These are phyloP conservation scores for Oryzias melastigma DNA, from an alignment of 2,113 vertebrate genomes.

Conservation along the genomic window DNA sequence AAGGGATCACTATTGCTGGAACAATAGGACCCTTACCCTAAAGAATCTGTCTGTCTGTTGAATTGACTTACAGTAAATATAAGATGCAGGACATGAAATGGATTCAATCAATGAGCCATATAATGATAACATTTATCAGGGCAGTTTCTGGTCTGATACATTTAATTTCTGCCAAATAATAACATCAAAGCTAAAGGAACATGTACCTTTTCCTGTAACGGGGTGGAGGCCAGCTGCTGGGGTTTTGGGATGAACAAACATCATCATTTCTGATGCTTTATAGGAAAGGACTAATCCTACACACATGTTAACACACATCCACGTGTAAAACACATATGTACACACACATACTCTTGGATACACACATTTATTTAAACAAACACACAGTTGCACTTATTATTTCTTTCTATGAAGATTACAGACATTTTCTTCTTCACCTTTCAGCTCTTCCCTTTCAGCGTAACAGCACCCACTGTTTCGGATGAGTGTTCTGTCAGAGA, in stretches of 20 bases:
- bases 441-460: too few species aligned
- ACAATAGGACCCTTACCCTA: too few species aligned
- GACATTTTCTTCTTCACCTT: too few species aligned
- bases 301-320: too few species aligned
- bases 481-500: too few species aligned
- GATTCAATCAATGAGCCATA: constrained; percentile 34
- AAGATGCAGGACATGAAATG: background rate
- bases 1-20: too few species aligned
- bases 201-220: constrained; percentile 64
- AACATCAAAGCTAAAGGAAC: constrained; percentile 69
- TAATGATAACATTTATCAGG: constrained; percentile 39
- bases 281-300: too few species aligned
- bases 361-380: background rate
- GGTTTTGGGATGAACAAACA: constrained; percentile 2
- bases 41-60: too few species aligned
- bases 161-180: constrained; percentile 61
- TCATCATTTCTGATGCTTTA: too few species aligned
- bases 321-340: background rate
- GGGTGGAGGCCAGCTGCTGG: constrained; percentile 40
- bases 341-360: background rate
- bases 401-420: too few species aligned
- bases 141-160: constrained; percentile 48
- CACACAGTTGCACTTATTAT: background rate
- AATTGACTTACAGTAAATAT: too few species aligned
- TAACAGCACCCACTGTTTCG: too few species aligned